phyloP scores from a whole-genome alignment of 2,797 vertebrate species.

The Mastacembelus armatus region DNA sequence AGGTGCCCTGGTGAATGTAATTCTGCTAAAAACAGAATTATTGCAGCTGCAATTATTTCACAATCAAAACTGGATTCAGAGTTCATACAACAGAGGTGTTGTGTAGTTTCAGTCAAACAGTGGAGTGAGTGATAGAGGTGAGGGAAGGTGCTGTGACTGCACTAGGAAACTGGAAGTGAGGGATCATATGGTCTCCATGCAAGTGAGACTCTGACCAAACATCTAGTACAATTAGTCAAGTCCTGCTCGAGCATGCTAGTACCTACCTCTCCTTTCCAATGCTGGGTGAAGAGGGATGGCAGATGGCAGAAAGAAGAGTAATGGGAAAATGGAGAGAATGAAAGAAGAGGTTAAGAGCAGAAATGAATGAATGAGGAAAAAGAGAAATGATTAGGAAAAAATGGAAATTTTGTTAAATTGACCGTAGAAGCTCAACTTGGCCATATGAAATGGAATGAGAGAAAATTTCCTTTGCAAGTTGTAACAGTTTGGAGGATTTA shows the following conservation, averaged over 20 bases:
- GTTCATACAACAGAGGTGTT: neutral
- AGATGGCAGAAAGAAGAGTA: constrained; percentile 26
- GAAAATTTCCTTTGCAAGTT: constrained; percentile 61
- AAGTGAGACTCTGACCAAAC: constrained; percentile 9
- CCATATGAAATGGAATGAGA: constrained; percentile 52
- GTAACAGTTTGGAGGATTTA: constrained; percentile 60
- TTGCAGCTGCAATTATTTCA: neutral
- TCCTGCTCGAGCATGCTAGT: constrained; percentile 25
- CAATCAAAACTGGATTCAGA: neutral
- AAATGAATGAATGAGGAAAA: constrained; percentile 19
- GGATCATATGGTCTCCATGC: constrained; percentile 23
- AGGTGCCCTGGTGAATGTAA: neutral
- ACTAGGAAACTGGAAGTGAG: neutral
- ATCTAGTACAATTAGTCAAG: neutral
- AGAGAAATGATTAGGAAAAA: neutral
- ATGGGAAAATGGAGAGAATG: constrained; percentile 21
- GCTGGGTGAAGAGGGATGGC: constrained; percentile 62
- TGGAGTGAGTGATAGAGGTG: constrained; percentile 3
- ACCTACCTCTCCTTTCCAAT: constrained; percentile 81
- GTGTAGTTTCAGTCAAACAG: constrained; percentile 21
- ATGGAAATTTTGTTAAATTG: neutral
- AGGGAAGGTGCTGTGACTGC: neutral
- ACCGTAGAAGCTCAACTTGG: neutral
- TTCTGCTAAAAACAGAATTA: neutral
- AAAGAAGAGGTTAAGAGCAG: constrained; percentile 7